Conservation (phyloP, 2,888 invertebrate species). For the Xestia ashworthii region DNA sequence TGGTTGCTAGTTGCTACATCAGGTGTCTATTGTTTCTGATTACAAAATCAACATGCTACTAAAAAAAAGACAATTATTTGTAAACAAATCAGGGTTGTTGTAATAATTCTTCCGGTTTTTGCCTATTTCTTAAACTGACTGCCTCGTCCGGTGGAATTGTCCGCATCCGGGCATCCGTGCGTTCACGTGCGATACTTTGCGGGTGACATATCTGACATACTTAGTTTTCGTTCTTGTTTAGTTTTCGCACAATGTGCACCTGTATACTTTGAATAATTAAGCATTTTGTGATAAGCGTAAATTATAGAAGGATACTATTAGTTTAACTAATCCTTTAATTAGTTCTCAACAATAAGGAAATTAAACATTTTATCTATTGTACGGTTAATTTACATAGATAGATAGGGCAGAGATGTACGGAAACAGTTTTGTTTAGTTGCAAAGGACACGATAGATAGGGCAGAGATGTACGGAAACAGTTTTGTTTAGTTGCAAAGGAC, state of each 20-base stretch:
- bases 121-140: constrained; percentile 13
- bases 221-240: not conserved
- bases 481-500: not conserved
- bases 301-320: constrained; percentile 22
- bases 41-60: constrained; percentile 15
- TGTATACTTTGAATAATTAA: constrained; percentile 16
- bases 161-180: constrained; percentile 21
- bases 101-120: constrained; percentile 16
- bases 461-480: not conserved
- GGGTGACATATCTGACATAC: not conserved
- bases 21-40: constrained; percentile 14
- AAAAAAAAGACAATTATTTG: constrained; percentile 20
- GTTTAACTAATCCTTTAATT: constrained; percentile 37
- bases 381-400: constrained; percentile 21
- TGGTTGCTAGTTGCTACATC: not conserved
- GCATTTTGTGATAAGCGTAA: constrained; percentile 28
- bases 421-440: not conserved
- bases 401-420: constrained; percentile 2
- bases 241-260: constrained; percentile 1
- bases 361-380: constrained; percentile 19
- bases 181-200: constrained; percentile 1
- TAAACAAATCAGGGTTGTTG: constrained; percentile 33
- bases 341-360: constrained; percentile 47
- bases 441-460: not conserved
- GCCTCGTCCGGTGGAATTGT: constrained; percentile 13